These are phyloP conservation scores for Apodemia duryi DNA, from an alignment of 2,888 invertebrate genomes.

Conservation along the genomic window DNA sequence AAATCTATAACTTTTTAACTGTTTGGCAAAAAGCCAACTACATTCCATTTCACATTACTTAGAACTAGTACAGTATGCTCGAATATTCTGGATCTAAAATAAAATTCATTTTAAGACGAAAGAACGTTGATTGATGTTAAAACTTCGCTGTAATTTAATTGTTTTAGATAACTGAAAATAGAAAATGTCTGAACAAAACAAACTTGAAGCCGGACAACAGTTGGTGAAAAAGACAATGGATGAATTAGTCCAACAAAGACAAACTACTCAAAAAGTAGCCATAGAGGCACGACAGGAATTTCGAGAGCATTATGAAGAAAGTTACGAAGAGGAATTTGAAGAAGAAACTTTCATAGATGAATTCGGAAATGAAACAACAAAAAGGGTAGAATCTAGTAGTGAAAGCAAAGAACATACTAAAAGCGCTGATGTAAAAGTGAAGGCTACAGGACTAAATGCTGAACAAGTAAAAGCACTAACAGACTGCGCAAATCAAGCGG, in stretches of 20 bases:
- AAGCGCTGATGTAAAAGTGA: conserved; percentile 72
- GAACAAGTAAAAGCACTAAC: conserved; percentile 71
- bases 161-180: conserved; percentile 24
- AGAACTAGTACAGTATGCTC: neutral
- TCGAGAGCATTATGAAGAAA: conserved; percentile 65
- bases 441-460: conserved; percentile 66
- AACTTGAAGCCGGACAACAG: conserved; percentile 67
- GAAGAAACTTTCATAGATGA: conserved; percentile 72
- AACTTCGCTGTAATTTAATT: conserved; percentile 2
- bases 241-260: conserved; percentile 59
- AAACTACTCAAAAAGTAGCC: conserved; percentile 60
- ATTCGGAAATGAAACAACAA: conserved; percentile 66
- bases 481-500: conserved; percentile 71
- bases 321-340: conserved; percentile 73
- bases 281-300: conserved; percentile 75
- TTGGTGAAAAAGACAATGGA: conserved; percentile 73
- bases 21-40: conserved; percentile 4
- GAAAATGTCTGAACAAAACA: conserved; percentile 62
- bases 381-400: conserved; percentile 67
- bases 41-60: conserved; percentile 4
- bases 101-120: neutral
- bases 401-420: conserved; percentile 72
- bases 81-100: conserved; percentile 2
- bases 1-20: conserved; percentile 6
- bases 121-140: neutral